phyloP scores from a whole-genome alignment of 2,888 invertebrate genomes.

The Caenorhabditis sinica region DNA sequence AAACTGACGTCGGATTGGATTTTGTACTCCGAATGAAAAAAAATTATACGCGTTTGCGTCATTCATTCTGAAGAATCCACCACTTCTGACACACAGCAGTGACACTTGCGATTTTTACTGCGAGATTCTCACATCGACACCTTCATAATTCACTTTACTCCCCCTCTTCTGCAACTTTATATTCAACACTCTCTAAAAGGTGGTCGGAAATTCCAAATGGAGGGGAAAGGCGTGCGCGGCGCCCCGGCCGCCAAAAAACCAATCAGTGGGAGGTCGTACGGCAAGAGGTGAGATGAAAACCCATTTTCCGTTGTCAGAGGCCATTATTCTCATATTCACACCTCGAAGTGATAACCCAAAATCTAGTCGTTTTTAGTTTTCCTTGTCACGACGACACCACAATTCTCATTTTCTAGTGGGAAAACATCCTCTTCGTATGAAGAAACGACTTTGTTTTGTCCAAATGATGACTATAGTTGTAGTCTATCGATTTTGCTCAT shows the following conservation, averaged over 20 bases:
- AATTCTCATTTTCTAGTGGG: too few relatives aligned
- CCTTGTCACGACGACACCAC: neutral
- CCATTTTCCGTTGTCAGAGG: neutral
- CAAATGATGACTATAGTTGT: too few relatives aligned
- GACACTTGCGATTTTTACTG: neutral
- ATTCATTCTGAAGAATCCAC: neutral
- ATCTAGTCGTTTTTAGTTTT: neutral
- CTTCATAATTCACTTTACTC: slow-evolving; percentile 22
- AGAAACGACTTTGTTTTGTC: too few relatives aligned
- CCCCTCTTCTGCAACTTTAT: slow-evolving; percentile 8
- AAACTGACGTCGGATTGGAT: neutral
- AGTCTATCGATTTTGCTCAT: too few relatives aligned
- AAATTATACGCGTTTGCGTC: neutral
- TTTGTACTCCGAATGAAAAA: neutral
- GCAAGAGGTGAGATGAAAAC: neutral
- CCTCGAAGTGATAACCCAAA: neutral
- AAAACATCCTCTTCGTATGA: too few relatives aligned
- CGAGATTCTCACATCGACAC: slow-evolving; percentile 4
- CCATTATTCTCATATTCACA: slow-evolving; percentile 15
- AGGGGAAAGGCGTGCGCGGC: neutral
- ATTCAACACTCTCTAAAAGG: neutral
- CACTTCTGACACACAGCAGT: neutral
- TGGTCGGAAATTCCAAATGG: neutral
- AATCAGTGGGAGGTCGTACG: slow-evolving; percentile 26
- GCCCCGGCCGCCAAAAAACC: slow-evolving; percentile 22